These are phyloP conservation scores for Acanthiza pusilla DNA, from an alignment of 2,797 vertebrate species.

Conservation along the genomic window DNA sequence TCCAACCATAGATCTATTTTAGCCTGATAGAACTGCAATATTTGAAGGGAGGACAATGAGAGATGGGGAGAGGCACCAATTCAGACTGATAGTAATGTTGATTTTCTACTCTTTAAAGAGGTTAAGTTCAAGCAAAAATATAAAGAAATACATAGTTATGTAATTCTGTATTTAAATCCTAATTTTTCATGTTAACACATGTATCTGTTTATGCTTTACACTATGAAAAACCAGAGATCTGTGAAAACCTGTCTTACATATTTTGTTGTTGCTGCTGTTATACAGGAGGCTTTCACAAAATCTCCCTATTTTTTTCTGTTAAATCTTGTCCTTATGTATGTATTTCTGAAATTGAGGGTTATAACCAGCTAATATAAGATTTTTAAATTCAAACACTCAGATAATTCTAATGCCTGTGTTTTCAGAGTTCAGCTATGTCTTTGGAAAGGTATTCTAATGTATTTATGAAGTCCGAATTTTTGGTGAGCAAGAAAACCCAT, in stretches of 20 bases:
- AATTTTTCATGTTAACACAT: background rate
- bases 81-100: background rate
- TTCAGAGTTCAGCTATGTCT: background rate
- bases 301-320: background rate
- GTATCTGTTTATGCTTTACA: background rate
- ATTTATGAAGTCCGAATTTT: background rate
- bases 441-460: background rate
- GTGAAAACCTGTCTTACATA: background rate
- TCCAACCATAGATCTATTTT: background rate
- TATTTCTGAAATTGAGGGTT: background rate
- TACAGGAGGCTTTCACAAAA: background rate
- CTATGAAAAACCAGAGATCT: background rate
- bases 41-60: background rate
- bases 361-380: background rate
- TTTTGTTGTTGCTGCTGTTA: background rate
- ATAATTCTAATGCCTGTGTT: background rate
- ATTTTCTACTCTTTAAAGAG: background rate
- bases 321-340: background rate
- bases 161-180: background rate
- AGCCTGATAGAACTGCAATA: background rate
- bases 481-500: background rate
- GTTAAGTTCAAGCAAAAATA: background rate
- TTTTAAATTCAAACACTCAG: background rate
- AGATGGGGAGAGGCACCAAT: background rate
- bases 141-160: fast-evolving